phyloP scores from a whole-genome alignment of 2,113 vertebrate species.

The Typhlomys cinereus region DNA sequence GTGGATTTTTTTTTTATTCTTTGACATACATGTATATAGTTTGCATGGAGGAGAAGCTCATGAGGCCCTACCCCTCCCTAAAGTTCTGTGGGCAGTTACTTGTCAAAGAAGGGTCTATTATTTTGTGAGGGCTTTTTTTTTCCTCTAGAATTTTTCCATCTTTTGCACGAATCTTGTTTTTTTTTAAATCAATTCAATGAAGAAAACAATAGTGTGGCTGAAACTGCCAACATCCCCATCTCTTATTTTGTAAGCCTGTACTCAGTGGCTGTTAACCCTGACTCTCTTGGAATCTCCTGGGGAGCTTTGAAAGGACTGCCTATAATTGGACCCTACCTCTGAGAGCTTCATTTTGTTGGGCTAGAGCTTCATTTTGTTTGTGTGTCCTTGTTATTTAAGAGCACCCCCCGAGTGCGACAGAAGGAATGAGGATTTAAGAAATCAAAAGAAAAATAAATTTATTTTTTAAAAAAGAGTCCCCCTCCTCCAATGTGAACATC shows the following conservation, averaged over 20 bases:
- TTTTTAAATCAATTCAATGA: background rate
- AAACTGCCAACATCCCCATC: background rate
- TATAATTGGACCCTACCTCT: background rate
- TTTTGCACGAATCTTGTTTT: background rate
- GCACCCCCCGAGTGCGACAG: background rate
- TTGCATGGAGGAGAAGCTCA: background rate
- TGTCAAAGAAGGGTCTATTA: too few species aligned
- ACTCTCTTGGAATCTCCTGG: background rate
- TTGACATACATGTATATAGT: too few species aligned
- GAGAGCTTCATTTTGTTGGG: constrained; percentile 4
- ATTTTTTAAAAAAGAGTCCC: background rate
- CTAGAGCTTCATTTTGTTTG: background rate
- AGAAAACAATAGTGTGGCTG: background rate
- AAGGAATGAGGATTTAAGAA: too few species aligned
- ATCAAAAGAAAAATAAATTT: too few species aligned
- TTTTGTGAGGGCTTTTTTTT: constrained; percentile 3
- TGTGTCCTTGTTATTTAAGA: constrained; percentile 12
- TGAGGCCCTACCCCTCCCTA: background rate
- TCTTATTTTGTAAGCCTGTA: background rate
- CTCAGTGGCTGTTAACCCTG: background rate
- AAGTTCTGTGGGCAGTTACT: background rate
- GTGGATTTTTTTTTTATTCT: too few species aligned
- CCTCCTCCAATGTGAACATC: too few species aligned
- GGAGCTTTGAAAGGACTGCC: background rate
- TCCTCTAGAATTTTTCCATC: constrained; percentile 23